phyloP scores from a whole-genome alignment of 2,888 invertebrate genomes.

The Hirtodrosophila duncani region DNA sequence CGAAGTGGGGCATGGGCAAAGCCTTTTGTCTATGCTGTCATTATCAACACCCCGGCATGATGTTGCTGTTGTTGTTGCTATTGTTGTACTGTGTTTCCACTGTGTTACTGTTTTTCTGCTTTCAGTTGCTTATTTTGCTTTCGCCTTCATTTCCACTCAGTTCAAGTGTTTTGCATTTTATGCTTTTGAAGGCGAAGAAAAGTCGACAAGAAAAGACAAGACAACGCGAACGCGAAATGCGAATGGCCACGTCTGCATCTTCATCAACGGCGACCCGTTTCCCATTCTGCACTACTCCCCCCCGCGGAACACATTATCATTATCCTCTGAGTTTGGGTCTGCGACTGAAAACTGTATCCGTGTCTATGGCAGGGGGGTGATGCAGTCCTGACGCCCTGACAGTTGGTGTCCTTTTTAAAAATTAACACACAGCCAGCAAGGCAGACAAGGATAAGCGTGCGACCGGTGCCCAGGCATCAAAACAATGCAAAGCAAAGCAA shows the following conservation, averaged over 20 bases:
- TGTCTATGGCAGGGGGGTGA: no score
- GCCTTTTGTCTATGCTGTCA: conserved; percentile 58
- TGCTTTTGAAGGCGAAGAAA: no score
- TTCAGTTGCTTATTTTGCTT: conserved; percentile 51
- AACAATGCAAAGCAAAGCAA: conserved; percentile 30
- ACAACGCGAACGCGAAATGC: no score
- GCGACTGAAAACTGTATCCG: no score
- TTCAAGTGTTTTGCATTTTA: conserved; percentile 68
- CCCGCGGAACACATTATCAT: no score
- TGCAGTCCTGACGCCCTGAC: conserved; percentile 56
- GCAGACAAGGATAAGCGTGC: conserved; percentile 18
- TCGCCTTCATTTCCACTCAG: conserved; percentile 65
- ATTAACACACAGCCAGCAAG: conserved; percentile 51
- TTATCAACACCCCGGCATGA: conserved; percentile 53
- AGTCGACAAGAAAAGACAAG: conserved; percentile 40
- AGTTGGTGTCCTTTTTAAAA: conserved; percentile 62
- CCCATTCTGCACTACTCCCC: not conserved
- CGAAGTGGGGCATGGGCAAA: not conserved
- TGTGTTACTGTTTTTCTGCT: conserved; percentile 37
- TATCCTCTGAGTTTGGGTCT: conserved; percentile 51
- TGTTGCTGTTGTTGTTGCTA: conserved; percentile 8
- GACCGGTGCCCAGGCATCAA: not conserved
- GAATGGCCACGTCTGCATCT: conserved; percentile 39
- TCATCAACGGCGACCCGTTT: not conserved
- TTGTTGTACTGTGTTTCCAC: not conserved